phyloP scores from a whole-genome alignment of 2,797 vertebrate genomes.

The Nyctalus aviator region DNA sequence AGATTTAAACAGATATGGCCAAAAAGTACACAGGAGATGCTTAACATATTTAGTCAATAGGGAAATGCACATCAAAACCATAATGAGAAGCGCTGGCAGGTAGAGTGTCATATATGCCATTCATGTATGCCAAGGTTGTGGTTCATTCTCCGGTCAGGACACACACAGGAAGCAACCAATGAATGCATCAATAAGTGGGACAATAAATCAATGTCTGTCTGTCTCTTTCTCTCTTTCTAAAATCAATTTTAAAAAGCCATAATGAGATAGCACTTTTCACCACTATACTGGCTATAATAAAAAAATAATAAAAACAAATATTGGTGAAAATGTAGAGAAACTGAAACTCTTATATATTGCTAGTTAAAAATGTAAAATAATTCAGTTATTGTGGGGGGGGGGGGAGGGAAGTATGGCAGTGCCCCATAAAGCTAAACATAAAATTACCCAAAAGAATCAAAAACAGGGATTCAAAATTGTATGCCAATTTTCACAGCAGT shows the following conservation, averaged over 20 bases:
- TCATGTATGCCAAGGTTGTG: too few species aligned
- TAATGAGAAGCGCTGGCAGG: too few species aligned
- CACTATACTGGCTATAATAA: background rate
- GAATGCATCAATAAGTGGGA: too few species aligned
- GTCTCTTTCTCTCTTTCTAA: too few species aligned
- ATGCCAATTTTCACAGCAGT: background rate
- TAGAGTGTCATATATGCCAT: background rate
- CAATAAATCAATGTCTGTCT: too few species aligned
- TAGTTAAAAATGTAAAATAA: background rate
- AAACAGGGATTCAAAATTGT: background rate
- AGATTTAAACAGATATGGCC: background rate
- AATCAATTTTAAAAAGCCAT: background rate
- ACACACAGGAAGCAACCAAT: too few species aligned
- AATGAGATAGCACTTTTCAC: background rate
- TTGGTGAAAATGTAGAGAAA: background rate
- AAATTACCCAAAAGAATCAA: background rate
- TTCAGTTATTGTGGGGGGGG: background rate
- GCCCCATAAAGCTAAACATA: background rate
- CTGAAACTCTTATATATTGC: background rate
- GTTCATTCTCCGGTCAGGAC: too few species aligned
- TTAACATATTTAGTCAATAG: background rate
- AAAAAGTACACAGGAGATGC: background rate
- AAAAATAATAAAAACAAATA: background rate
- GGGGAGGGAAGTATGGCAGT: background rate
- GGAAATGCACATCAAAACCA: background rate